A percentile compares a stretch with the other conserved stretches of the same genome.
These are phyloP conservation scores for Progne subis DNA, from an alignment of 2,113 vertebrate genomes.

Conservation along the genomic window DNA sequence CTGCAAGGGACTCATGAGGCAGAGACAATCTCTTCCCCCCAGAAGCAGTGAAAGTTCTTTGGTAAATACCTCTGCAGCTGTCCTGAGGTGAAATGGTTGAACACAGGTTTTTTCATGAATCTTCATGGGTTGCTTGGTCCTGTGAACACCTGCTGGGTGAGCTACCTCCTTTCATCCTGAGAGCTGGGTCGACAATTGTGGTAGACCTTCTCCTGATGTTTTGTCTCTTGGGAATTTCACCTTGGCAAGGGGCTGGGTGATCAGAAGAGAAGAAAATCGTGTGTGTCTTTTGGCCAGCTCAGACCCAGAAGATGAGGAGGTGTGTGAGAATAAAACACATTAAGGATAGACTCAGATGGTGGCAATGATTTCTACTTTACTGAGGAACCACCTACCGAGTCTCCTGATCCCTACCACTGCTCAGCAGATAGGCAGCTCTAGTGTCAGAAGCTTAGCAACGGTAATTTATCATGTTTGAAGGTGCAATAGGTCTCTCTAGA, in stretches of 20 bases:
- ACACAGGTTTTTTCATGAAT: not conserved
- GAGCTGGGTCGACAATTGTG: not conserved
- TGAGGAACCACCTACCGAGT: not conserved
- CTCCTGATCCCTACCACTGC: not conserved
- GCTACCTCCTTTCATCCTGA: not conserved
- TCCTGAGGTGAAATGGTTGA: not conserved
- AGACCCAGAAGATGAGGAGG: not conserved
- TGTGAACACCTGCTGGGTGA: not conserved
- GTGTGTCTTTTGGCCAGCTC: not conserved
- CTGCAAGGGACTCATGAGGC: not conserved
- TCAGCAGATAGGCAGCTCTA: not conserved
- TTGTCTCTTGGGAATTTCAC: not conserved
- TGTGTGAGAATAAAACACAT: not conserved
- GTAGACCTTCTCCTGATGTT: not conserved
- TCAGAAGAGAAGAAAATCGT: not conserved
- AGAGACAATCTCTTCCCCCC: not conserved
- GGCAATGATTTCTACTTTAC: not conserved
- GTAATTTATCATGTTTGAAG: slow-evolving; percentile 1
- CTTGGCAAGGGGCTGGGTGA: not conserved
- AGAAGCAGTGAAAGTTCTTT: not conserved
- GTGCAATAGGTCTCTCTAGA: not conserved
- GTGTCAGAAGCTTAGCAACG: not conserved
- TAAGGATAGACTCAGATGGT: not conserved
- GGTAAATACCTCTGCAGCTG: not conserved
- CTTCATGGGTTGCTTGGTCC: not conserved